phyloP scores from a whole-genome alignment of 2,888 invertebrate species.

The Arctia plantaginis region DNA sequence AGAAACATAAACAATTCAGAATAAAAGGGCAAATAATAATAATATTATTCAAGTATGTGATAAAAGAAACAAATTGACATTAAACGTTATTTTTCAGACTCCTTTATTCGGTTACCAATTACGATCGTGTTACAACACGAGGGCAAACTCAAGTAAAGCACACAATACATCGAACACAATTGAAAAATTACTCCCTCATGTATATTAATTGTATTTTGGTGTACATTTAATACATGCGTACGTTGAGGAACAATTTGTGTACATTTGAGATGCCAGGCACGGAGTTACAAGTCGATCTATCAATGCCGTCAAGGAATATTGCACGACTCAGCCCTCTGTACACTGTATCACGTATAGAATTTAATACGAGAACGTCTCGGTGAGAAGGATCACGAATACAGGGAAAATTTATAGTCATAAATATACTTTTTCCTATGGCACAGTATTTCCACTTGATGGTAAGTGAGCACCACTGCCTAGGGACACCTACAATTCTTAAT shows the following conservation, averaged over 20 bases:
- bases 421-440: neutral
- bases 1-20: too few species aligned
- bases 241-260: neutral
- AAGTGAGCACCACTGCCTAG: too few species aligned
- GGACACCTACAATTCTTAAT: too few species aligned
- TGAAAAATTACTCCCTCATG: slow-evolving; percentile 22
- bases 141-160: slow-evolving; percentile 3
- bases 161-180: slow-evolving; percentile 14
- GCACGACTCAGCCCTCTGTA: neutral
- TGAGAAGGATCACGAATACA: neutral
- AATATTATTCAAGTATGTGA: neutral
- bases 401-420: neutral
- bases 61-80: neutral
- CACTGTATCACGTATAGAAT: neutral
- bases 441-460: too few species aligned
- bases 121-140: slow-evolving; percentile 25
- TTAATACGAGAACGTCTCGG: neutral
- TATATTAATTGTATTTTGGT: slow-evolving; percentile 4
- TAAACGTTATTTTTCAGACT: slow-evolving; percentile 4
- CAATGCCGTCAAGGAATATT: slow-evolving; percentile 1
- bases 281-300: neutral
- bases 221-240: neutral
- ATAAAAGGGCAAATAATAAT: too few species aligned
- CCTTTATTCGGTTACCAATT: slow-evolving; percentile 33
- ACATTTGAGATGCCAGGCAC: slow-evolving; percentile 1